These are phyloP conservation scores for Erpetoichthys calabaricus DNA, from an alignment of 2,797 vertebrate species.

Conservation along the genomic window DNA sequence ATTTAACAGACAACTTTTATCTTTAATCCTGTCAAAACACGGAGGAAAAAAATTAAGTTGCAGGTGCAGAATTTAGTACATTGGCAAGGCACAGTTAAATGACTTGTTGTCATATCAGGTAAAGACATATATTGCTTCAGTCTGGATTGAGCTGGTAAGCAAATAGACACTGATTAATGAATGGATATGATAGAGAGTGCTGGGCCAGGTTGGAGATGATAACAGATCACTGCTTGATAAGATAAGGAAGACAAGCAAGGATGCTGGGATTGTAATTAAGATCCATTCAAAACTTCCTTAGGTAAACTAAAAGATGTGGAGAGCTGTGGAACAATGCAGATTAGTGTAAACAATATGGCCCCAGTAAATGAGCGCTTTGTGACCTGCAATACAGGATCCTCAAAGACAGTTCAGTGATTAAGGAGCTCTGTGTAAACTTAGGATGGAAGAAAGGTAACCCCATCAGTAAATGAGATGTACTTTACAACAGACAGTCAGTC, in stretches of 20 bases:
- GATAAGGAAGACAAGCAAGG: conserved; percentile 39
- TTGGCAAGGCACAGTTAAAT: too few relatives aligned
- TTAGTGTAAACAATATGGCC: conserved; percentile 22
- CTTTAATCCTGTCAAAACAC: too few relatives aligned
- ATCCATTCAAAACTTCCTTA: conserved; percentile 12
- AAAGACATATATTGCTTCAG: neutral
- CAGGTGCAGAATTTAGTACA: too few relatives aligned
- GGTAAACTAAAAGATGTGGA: conserved; percentile 28
- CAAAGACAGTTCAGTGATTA: neutral
- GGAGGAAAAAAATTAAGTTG: too few relatives aligned
- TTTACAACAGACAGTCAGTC: too few relatives aligned
- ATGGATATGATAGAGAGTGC: conserved; percentile 11
- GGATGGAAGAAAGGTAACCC: too few relatives aligned
- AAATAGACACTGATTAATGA: conserved; percentile 20
- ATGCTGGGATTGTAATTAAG: conserved; percentile 33
- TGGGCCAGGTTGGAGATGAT: conserved; percentile 29
- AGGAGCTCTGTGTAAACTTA: neutral
- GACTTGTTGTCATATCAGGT: too few relatives aligned
- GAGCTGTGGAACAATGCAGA: conserved; percentile 26
- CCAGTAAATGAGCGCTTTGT: conserved; percentile 42
- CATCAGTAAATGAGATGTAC: too few relatives aligned
- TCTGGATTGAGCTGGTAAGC: conserved; percentile 5
- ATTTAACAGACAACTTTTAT: too few relatives aligned
- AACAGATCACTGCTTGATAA: conserved; percentile 48
- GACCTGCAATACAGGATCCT: conserved; percentile 12